phyloP scores from a whole-genome alignment of 2,113 vertebrate genomes.

The Tamias sibiricus region DNA sequence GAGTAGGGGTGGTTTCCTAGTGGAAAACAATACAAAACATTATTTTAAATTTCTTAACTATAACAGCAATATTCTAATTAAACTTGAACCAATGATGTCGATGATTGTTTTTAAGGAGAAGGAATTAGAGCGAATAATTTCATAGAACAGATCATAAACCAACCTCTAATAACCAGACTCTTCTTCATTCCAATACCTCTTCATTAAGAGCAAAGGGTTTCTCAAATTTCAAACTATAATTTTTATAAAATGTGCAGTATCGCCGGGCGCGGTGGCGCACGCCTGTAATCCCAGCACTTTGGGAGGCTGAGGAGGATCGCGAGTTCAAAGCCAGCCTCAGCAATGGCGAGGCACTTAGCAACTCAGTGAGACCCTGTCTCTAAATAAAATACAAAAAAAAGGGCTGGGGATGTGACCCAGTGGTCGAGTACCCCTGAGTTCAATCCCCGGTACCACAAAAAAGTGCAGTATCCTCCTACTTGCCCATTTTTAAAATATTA shows the following conservation, averaged over 20 bases:
- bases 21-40: conserved; percentile 66
- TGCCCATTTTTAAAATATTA: background rate
- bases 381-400: too few relatives aligned
- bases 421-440: too few relatives aligned
- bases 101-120: conserved; percentile 8
- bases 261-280: too few relatives aligned
- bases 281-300: too few relatives aligned
- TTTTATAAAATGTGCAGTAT: background rate
- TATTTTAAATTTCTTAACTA: conserved; percentile 59
- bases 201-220: conserved; percentile 1
- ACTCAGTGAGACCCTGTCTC: too few relatives aligned
- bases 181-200: background rate
- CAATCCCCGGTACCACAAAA: too few relatives aligned
- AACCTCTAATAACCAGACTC: background rate
- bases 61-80: conserved; percentile 29
- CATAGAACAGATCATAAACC: background rate
- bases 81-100: background rate
- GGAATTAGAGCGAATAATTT: background rate
- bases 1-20: conserved; percentile 92
- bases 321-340: too few relatives aligned
- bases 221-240: conserved; percentile 26
- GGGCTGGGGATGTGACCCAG: too few relatives aligned
- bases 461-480: background rate
- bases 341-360: too few relatives aligned
- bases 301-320: too few relatives aligned